A percentile compares a stretch with the other conserved stretches of the same genome.
Conservation (phyloP, 2,797 vertebrate species). For the Nothura maculosa region DNA sequence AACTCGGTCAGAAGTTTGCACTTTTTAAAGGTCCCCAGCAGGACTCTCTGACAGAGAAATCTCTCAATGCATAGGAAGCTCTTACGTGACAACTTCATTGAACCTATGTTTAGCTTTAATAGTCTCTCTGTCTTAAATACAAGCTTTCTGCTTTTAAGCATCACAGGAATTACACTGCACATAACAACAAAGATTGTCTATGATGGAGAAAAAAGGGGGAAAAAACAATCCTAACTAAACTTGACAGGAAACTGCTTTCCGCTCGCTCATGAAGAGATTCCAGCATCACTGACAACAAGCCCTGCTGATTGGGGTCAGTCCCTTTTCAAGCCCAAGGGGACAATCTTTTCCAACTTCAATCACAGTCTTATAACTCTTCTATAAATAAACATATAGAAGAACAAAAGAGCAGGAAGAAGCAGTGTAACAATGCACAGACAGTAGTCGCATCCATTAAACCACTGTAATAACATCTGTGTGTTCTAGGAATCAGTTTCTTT, state of each 20-base stretch:
- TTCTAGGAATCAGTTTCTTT: neutral
- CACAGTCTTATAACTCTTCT: slow-evolving; percentile 19
- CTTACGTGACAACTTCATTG: neutral
- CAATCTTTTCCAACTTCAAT: slow-evolving; percentile 51
- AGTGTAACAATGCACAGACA: neutral
- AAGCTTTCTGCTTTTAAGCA: slow-evolving; percentile 14
- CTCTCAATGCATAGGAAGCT: neutral
- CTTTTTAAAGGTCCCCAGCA: slow-evolving; percentile 11
- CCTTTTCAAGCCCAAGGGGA: slow-evolving; percentile 58
- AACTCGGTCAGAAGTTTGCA: neutral
- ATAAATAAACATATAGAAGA: slow-evolving; percentile 56
- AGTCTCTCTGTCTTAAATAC: neutral
- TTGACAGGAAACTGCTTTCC: slow-evolving; percentile 51
- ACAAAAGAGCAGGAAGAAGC: neutral
- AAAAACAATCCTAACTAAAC: slow-evolving; percentile 44
- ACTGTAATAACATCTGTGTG: neutral
- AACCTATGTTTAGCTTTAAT: slow-evolving; percentile 21
- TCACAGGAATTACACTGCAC: neutral
- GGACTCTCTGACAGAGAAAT: neutral
- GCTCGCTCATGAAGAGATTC: slow-evolving; percentile 30
- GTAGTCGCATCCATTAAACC: neutral
- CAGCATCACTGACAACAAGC: slow-evolving; percentile 47
- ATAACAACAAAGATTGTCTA: neutral
- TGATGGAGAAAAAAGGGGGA: neutral
- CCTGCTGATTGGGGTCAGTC: slow-evolving; percentile 54